Evolutionary conservation across 2,888 invertebrate genomes (phyloP).

Genomic region (Cremastinae sp.): DNA sequence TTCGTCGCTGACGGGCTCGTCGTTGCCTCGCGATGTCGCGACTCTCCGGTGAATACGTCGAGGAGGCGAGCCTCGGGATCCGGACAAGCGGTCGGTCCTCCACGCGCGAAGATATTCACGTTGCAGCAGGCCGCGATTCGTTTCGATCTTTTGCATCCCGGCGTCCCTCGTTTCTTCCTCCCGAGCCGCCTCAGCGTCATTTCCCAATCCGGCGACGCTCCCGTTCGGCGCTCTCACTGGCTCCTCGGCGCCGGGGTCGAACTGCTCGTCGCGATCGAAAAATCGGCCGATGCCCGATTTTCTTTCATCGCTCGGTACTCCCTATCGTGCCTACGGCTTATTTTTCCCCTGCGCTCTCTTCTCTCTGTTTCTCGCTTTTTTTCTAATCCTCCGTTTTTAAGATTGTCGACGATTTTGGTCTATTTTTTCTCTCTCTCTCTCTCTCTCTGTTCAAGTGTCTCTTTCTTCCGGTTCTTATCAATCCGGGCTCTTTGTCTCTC

Average conservation of each 20-base stretch:
- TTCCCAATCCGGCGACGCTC: conserved; percentile 37
- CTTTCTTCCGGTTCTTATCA: background rate
- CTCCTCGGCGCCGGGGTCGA: conserved; percentile 13
- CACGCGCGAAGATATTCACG: conserved; percentile 13
- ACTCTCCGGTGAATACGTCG: background rate
- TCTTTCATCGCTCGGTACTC: background rate
- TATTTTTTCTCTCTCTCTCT: background rate
- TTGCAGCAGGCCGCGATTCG: conserved; percentile 1
- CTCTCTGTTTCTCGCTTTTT: background rate
- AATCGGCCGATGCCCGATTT: no score
- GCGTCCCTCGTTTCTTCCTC: conserved; percentile 25
- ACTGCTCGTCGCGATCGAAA: background rate
- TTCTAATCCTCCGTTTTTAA: background rate
- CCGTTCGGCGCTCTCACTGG: conserved; percentile 17
- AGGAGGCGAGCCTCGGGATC: background rate
- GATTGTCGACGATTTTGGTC: background rate
- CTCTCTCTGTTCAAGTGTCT: background rate
- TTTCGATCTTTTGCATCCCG: conserved; percentile 23
- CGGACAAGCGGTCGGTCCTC: conserved; percentile 14
- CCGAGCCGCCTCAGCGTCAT: conserved; percentile 47
- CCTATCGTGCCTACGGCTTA: background rate
- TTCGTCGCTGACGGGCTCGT: conserved; percentile 23
- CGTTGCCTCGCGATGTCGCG: background rate
- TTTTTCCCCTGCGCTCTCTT: background rate
- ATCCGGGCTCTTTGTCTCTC: background rate